Percentiles rank a stretch among this genome's conserved stretches.
Evolutionary conservation across 2,797 vertebrate genomes (phyloP).

Genomic region (Semaprochilodus insignis): DNA sequence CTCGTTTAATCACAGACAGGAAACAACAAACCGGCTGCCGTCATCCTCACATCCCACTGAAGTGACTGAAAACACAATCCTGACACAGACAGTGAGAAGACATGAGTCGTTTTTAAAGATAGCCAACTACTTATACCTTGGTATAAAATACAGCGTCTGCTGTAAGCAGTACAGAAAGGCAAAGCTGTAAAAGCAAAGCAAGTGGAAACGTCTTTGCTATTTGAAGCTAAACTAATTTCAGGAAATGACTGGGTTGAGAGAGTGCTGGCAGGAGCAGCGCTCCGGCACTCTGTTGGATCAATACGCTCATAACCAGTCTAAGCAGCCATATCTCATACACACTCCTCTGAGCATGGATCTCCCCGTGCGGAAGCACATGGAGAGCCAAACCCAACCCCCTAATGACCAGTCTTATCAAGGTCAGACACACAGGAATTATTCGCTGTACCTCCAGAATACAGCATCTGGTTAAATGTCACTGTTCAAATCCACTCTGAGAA

Average conservation of each 20-base stretch:
- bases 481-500: not conserved
- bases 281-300: constrained; percentile 12
- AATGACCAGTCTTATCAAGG: constrained; percentile 4
- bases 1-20: constrained; percentile 6
- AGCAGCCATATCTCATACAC: constrained; percentile 16
- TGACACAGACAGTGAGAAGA: not conserved
- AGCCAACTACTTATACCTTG: not conserved
- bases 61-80: not conserved
- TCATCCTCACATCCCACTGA: not conserved
- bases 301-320: not conserved
- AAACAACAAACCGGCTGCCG: not conserved
- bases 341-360: not conserved
- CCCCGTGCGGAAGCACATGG: not conserved
- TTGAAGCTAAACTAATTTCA: constrained; percentile 21
- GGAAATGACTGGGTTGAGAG: not conserved
- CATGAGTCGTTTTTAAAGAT: not conserved
- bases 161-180: not conserved
- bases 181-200: not conserved
- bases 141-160: not conserved
- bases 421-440: constrained; percentile 31
- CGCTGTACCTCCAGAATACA: constrained; percentile 13
- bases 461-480: constrained; percentile 7
- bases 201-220: not conserved
- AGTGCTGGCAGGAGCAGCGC: not conserved
- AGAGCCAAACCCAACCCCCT: not conserved